These are phyloP conservation scores for Galeruca laticollis DNA, from an alignment of 2,888 invertebrate species.

Conservation along the genomic window DNA sequence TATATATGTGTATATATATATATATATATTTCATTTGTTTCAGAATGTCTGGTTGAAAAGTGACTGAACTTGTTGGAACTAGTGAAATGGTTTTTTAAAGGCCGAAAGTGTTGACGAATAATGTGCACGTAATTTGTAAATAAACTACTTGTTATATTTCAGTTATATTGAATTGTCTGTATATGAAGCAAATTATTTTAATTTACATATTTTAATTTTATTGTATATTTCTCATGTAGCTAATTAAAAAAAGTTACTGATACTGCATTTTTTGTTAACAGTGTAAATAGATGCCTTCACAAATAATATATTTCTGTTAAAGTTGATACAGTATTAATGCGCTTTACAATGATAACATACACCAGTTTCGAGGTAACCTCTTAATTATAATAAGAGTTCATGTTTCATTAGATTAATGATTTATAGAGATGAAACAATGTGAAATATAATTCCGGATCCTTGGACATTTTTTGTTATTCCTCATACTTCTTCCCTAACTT, in stretches of 20 bases:
- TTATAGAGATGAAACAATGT: no score
- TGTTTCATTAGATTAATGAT: no score
- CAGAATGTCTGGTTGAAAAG: slow-evolving; percentile 41
- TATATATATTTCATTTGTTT: slow-evolving; percentile 36
- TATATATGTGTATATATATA: neutral
- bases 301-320: no score
- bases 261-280: slow-evolving; percentile 8
- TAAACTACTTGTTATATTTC: slow-evolving; percentile 60
- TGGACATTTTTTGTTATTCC: no score
- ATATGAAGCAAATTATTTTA: slow-evolving; percentile 58
- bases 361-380: no score
- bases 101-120: slow-evolving; percentile 47
- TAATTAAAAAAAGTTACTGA: slow-evolving; percentile 48
- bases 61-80: slow-evolving; percentile 44
- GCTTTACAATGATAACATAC: no score
- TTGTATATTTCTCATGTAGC: slow-evolving; percentile 62
- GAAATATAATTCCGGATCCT: no score
- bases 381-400: no score
- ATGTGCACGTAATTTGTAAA: slow-evolving; percentile 57
- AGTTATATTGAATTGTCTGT: slow-evolving; percentile 57
- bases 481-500: no score
- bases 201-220: slow-evolving; percentile 60
- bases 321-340: no score
- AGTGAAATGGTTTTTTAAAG: slow-evolving; percentile 41
- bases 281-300: no score